These are phyloP conservation scores for Drosophila bipectinata DNA, from an alignment of 1,140 invertebrate genomes.

Conservation along the genomic window DNA sequence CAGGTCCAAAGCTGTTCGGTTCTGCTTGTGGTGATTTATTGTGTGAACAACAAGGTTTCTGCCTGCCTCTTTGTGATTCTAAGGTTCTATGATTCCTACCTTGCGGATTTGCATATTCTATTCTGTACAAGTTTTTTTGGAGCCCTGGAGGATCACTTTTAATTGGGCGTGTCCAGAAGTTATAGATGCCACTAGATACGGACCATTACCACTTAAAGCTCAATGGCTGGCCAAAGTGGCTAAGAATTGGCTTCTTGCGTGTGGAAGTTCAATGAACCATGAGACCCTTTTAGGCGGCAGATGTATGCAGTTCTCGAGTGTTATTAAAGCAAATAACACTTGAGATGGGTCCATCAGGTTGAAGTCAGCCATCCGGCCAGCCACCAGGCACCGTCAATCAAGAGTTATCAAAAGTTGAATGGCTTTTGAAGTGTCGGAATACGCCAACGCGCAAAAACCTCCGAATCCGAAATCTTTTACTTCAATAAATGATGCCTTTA, in stretches of 20 bases:
- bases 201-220: slow-evolving; percentile 17
- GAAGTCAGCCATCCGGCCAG: slow-evolving; percentile 9
- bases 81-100: slow-evolving; percentile 24
- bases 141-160: slow-evolving; percentile 24
- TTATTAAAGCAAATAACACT: slow-evolving; percentile 52
- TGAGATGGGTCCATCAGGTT: slow-evolving; percentile 34
- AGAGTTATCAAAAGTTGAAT: slow-evolving; percentile 46
- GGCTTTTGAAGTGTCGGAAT: slow-evolving; percentile 30
- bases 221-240: slow-evolving; percentile 38
- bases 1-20: slow-evolving; percentile 37
- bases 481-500: slow-evolving; percentile 18
- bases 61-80: slow-evolving; percentile 4
- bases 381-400: slow-evolving; percentile 45
- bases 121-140: neutral
- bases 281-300: slow-evolving; percentile 10
- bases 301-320: slow-evolving; percentile 42
- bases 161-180: slow-evolving; percentile 44
- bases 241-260: slow-evolving; percentile 26
- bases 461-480: slow-evolving; percentile 17
- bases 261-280: slow-evolving; percentile 32
- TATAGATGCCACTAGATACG: slow-evolving; percentile 17
- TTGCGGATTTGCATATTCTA: slow-evolving; percentile 41
- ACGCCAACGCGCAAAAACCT: slow-evolving; percentile 29
- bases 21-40: slow-evolving; percentile 53
- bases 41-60: slow-evolving; percentile 53